A percentile compares a stretch with the other conserved stretches of the same genome.
Conservation (phyloP, 2,888 invertebrate genomes). For the Agriopis marginaria region DNA sequence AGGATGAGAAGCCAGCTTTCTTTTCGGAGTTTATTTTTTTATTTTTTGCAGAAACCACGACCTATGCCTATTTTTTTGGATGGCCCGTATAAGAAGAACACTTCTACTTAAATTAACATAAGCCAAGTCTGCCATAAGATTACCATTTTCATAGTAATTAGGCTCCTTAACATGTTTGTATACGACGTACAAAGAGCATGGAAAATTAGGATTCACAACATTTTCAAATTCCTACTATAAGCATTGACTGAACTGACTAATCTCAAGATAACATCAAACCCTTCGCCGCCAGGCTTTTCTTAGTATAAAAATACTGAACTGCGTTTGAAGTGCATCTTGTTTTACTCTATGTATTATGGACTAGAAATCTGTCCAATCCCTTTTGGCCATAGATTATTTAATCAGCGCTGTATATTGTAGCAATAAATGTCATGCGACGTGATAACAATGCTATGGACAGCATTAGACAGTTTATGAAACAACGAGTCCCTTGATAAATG, state of each 20-base stretch:
- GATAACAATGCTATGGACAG: slow-evolving; percentile 79
- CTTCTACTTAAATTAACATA: no score
- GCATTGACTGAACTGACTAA: slow-evolving; percentile 5
- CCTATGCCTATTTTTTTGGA: no score
- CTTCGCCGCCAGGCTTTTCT: slow-evolving; percentile 44
- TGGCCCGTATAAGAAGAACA: no score
- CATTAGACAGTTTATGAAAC: slow-evolving; percentile 77
- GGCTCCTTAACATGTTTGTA: not conserved
- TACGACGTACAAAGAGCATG: not conserved
- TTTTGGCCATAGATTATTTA: slow-evolving; percentile 68
- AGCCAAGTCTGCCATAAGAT: not conserved
- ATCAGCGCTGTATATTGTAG: slow-evolving; percentile 61
- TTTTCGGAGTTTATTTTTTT: no score
- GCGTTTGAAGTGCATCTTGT: slow-evolving; percentile 44
- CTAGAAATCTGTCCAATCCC: slow-evolving; percentile 51
- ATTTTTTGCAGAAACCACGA: no score
- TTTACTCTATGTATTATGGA: not conserved
- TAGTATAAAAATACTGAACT: slow-evolving; percentile 53
- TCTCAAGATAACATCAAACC: slow-evolving; percentile 21
- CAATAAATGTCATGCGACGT: slow-evolving; percentile 77
- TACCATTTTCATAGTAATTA: not conserved
- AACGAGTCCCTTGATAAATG: slow-evolving; percentile 73
- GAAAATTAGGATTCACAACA: slow-evolving; percentile 2
- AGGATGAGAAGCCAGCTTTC: no score
- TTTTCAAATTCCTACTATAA: not conserved